Conservation (phyloP, 2,888 invertebrate genomes). For the Lapara coniferarum region DNA sequence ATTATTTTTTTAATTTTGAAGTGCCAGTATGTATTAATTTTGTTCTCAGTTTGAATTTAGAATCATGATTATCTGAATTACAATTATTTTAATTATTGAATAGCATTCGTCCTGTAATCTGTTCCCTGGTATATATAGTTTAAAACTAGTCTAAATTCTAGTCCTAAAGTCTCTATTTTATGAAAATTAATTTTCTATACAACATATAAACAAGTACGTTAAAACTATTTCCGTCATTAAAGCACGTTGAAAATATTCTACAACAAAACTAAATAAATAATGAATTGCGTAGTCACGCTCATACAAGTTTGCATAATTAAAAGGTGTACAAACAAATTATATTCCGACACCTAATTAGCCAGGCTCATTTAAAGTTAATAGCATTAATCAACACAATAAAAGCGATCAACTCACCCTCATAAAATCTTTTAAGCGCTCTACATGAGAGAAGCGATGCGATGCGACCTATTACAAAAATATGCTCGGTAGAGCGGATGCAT, state of each 20-base stretch:
- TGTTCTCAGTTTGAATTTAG: too few species aligned
- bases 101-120: too few species aligned
- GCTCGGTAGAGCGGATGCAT: too few species aligned
- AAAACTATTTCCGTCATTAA: too few species aligned
- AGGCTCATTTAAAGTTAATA: conserved; percentile 47
- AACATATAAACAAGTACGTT: too few species aligned
- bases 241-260: too few species aligned
- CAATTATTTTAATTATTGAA: too few species aligned
- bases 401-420: conserved; percentile 48
- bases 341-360: conserved; percentile 47
- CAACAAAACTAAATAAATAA: not conserved
- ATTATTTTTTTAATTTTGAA: not conserved
- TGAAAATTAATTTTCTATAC: too few species aligned
- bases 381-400: conserved; percentile 52
- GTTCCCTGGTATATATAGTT: too few species aligned
- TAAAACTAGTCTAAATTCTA: too few species aligned
- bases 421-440: conserved; percentile 25
- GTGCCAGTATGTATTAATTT: not conserved
- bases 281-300: not conserved
- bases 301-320: conserved; percentile 30
- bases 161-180: too few species aligned
- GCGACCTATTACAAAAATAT: not conserved
- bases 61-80: too few species aligned
- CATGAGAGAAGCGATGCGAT: conserved; percentile 12
- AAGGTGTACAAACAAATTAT: conserved; percentile 29